phyloP scores from a whole-genome alignment of 2,888 invertebrate species.

The Hylaea fasciaria region DNA sequence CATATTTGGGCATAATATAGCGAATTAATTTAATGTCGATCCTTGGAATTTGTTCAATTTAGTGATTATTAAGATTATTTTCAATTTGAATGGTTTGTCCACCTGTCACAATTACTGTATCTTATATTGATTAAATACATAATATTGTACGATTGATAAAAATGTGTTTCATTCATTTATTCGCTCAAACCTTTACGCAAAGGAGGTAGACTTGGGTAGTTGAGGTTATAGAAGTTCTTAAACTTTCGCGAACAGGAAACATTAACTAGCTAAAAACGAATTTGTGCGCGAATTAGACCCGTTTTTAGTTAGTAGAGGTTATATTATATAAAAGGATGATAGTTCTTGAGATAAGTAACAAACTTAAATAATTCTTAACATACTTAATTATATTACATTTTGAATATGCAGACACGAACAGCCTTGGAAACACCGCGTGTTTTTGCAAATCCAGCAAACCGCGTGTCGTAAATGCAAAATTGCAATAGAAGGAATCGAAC shows the following conservation, averaged over 20 bases:
- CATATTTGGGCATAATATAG: slow-evolving; percentile 83
- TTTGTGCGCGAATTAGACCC: too few relatives aligned
- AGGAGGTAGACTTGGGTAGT: neutral
- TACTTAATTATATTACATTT: neutral
- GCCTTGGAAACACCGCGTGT: slow-evolving; percentile 17
- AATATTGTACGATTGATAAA: slow-evolving; percentile 84
- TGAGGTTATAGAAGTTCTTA: too few relatives aligned
- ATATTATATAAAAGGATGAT: too few relatives aligned
- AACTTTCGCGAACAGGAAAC: too few relatives aligned
- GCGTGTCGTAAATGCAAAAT: slow-evolving; percentile 42
- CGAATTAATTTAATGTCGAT: slow-evolving; percentile 73
- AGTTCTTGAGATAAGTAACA: too few relatives aligned
- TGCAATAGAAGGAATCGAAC: slow-evolving; percentile 40
- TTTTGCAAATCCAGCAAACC: slow-evolving; percentile 12
- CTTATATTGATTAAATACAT: slow-evolving; percentile 82
- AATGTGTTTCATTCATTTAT: slow-evolving; percentile 67
- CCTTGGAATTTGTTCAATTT: slow-evolving; percentile 75
- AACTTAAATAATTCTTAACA: too few relatives aligned
- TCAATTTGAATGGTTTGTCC: slow-evolving; percentile 78
- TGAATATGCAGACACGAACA: neutral
- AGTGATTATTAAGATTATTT: slow-evolving; percentile 74
- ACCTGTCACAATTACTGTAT: slow-evolving; percentile 84
- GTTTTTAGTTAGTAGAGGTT: too few relatives aligned
- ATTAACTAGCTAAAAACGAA: too few relatives aligned
- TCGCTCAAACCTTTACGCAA: neutral